phyloP scores from a whole-genome alignment of 2,797 vertebrate species.

The Mormyrops attenuatus region DNA sequence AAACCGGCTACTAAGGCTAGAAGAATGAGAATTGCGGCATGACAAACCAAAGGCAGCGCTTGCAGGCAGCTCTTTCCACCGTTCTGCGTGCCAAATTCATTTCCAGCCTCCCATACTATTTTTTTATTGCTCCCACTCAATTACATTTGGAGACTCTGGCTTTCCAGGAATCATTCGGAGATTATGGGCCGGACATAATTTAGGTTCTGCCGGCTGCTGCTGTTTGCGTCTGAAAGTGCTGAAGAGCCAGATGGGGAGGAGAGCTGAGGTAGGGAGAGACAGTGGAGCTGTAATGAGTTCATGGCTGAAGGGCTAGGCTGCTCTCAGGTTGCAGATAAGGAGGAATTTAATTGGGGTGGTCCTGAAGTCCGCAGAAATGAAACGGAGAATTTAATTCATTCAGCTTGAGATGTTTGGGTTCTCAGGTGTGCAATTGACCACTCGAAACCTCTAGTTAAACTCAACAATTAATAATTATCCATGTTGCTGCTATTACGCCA shows the following conservation, averaged over 20 bases:
- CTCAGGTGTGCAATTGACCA: background rate
- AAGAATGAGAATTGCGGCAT: background rate
- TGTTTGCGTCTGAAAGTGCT: background rate
- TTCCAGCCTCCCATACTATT: background rate
- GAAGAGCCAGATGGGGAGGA: background rate
- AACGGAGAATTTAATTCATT: background rate
- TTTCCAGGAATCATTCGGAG: background rate
- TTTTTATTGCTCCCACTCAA: background rate
- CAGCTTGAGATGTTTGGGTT: background rate
- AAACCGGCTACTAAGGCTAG: background rate
- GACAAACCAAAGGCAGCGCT: background rate
- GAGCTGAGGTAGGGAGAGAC: background rate
- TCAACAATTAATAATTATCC: background rate
- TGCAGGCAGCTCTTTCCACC: background rate
- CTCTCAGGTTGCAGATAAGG: background rate
- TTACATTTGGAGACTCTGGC: background rate
- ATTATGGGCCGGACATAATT: constrained; percentile 4
- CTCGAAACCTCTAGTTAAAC: background rate
- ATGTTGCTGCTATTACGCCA: background rate
- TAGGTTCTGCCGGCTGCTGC: background rate
- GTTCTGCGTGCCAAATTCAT: background rate
- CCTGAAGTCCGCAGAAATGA: background rate
- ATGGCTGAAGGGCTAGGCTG: background rate
- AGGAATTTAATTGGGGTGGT: background rate
- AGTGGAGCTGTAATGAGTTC: background rate